phyloP scores from a whole-genome alignment of 1,140 invertebrate species.

The Scaptomyza montana region DNA sequence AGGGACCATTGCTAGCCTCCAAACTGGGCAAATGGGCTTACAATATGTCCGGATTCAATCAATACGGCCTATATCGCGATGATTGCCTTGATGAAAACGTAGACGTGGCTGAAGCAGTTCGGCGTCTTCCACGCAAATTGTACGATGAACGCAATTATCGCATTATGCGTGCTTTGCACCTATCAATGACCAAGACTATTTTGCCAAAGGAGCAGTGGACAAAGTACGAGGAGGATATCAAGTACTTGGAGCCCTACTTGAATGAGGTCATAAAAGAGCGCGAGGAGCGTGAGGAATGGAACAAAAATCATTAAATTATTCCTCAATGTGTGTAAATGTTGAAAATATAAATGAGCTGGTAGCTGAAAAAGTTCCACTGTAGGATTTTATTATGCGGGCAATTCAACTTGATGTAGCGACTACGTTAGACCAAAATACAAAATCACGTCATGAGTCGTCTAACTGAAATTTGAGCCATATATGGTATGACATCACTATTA shows the following conservation, averaged over 20 bases:
- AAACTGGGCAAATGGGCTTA: slow-evolving; percentile 88
- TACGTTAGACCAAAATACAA: slow-evolving; percentile 26
- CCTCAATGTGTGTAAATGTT: slow-evolving; percentile 58
- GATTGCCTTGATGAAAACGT: slow-evolving; percentile 89
- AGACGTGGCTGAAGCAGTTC: slow-evolving; percentile 91
- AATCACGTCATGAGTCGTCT: slow-evolving; percentile 62
- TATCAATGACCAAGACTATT: slow-evolving; percentile 88
- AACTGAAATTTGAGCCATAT: slow-evolving; percentile 81
- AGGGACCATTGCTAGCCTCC: slow-evolving; percentile 75
- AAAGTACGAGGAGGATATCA: slow-evolving; percentile 92
- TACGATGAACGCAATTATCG: slow-evolving; percentile 92
- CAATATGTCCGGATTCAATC: slow-evolving; percentile 89
- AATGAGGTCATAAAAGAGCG: slow-evolving; percentile 90
- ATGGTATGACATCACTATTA: slow-evolving; percentile 77
- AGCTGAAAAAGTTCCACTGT: not conserved
- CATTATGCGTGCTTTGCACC: slow-evolving; percentile 90
- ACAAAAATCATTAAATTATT: slow-evolving; percentile 86
- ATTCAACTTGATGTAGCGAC: slow-evolving; percentile 38
- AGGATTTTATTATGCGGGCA: not conserved
- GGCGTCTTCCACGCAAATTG: slow-evolving; percentile 88
- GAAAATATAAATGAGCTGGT: slow-evolving; percentile 58
- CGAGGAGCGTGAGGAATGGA: slow-evolving; percentile 90
- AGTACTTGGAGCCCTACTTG: slow-evolving; percentile 90
- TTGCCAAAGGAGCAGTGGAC: slow-evolving; percentile 96
- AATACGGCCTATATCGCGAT: slow-evolving; percentile 90